Evolutionary conservation across 2,888 invertebrate genomes (phyloP).

Genomic region (Criorhina ranunculi): DNA sequence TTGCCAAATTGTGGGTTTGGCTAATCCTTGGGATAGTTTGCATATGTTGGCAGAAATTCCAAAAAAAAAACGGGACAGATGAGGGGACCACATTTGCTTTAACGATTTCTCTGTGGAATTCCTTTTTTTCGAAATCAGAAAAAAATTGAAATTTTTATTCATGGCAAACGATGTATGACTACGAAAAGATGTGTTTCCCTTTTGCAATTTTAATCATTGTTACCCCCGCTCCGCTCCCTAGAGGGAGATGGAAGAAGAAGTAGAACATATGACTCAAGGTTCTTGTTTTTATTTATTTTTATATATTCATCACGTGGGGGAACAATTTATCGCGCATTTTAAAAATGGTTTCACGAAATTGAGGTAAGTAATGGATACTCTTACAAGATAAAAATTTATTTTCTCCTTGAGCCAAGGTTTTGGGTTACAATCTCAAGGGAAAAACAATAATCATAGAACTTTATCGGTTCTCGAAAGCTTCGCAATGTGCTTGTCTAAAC

Average conservation of each 20-base stretch:
- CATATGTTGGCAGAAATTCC: conserved; percentile 44
- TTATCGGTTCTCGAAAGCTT: background rate
- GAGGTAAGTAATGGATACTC: background rate
- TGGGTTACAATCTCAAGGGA: background rate
- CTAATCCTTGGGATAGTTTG: conserved; percentile 46
- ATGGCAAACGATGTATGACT: too few species aligned
- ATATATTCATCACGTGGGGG: too few species aligned
- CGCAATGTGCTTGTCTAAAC: background rate
- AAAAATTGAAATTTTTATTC: background rate
- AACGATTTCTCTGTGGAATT: too few species aligned
- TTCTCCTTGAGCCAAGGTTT: background rate
- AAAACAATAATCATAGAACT: background rate
- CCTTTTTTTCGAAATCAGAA: too few species aligned
- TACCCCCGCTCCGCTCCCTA: too few species aligned
- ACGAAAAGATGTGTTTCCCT: background rate
- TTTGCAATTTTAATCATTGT: too few species aligned
- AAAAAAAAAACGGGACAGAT: background rate
- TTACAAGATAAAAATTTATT: background rate
- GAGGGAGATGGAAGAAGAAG: too few species aligned
- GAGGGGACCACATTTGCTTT: background rate
- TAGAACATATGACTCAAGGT: too few species aligned
- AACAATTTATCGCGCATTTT: too few species aligned
- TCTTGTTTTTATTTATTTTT: too few species aligned
- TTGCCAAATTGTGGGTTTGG: background rate
- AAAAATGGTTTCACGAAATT: too few species aligned